A percentile compares a stretch with the other conserved stretches of the same genome.
phyloP scores from a whole-genome alignment of 37 sponge, comb jelly and placozoan species.

The Hormiphora californensis region DNA sequence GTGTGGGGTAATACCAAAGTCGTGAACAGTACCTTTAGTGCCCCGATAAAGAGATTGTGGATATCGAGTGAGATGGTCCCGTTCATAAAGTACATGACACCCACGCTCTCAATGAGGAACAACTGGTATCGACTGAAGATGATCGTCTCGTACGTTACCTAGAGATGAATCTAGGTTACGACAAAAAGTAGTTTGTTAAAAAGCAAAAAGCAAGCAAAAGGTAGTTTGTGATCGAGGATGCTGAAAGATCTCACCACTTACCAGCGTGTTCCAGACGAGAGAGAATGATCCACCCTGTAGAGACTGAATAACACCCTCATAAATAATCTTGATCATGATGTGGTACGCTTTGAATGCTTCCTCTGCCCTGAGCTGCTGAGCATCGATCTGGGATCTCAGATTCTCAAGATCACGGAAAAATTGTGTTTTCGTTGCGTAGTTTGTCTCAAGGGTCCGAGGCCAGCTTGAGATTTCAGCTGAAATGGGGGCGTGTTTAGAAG shows the following conservation, averaged over 20 bases:
- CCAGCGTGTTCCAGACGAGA: slow-evolving; percentile 12
- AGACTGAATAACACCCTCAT: slow-evolving; percentile 8
- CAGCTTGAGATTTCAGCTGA: slow-evolving; percentile 7
- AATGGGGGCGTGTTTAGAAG: too few species aligned
- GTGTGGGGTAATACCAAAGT: too few species aligned
- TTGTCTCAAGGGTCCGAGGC: background rate
- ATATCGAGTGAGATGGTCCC: slow-evolving; percentile 6
- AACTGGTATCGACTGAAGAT: slow-evolving; percentile 10
- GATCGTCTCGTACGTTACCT: slow-evolving; percentile 36
- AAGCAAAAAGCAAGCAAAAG: too few species aligned
- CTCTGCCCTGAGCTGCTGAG: background rate
- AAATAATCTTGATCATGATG: slow-evolving; percentile 12
- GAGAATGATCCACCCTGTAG: slow-evolving; percentile 11
- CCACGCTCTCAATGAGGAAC: background rate
- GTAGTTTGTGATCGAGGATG: too few species aligned
- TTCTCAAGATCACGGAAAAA: background rate
- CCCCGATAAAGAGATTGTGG: background rate
- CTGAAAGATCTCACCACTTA: background rate
- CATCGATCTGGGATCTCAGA: background rate
- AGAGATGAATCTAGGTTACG: too few species aligned
- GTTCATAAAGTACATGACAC: slow-evolving; percentile 18
- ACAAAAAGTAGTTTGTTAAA: too few species aligned
- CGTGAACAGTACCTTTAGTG: background rate
- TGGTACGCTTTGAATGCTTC: slow-evolving; percentile 24
- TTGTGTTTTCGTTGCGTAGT: background rate